Conservation (phyloP, 2,113 vertebrate species). For the Zosterops hypoxanthus region DNA sequence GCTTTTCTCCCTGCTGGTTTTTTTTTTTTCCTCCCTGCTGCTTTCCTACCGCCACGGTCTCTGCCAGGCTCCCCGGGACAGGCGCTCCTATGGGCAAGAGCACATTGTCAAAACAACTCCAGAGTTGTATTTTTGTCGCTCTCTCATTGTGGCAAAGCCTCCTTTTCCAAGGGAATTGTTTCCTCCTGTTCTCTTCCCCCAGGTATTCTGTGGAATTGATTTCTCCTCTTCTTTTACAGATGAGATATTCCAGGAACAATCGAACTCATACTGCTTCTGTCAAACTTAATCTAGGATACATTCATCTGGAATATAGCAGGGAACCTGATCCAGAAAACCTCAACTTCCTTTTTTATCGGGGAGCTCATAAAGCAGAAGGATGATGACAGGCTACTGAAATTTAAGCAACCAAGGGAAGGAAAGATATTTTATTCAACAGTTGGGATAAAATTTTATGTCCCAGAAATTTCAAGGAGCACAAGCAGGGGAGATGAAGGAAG, state of each 20-base stretch:
- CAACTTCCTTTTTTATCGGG: neutral
- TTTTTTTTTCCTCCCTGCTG: neutral
- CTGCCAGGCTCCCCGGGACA: neutral
- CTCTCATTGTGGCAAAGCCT: neutral
- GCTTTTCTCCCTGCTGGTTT: neutral
- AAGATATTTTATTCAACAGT: neutral
- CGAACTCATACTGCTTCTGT: constrained; percentile 26
- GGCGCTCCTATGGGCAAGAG: neutral
- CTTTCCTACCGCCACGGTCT: neutral
- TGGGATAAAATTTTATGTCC: neutral
- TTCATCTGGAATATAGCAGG: constrained; percentile 10
- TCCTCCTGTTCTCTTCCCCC: neutral
- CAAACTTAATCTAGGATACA: constrained; percentile 31
- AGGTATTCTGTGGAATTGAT: constrained; percentile 28
- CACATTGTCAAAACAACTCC: neutral
- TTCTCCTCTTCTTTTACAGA: constrained; percentile 49
- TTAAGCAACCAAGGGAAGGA: neutral
- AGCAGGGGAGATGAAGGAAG: neutral
- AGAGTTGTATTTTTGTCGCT: neutral
- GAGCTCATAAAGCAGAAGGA: neutral
- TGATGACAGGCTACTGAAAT: neutral
- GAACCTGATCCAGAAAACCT: neutral
- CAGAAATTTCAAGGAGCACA: neutral
- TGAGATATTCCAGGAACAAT: constrained; percentile 58
- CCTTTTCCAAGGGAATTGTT: neutral